A percentile compares a stretch with the other conserved stretches of the same genome.
phyloP scores from a whole-genome alignment of 1,140 invertebrate species.

The Apocrypta bakeri region DNA sequence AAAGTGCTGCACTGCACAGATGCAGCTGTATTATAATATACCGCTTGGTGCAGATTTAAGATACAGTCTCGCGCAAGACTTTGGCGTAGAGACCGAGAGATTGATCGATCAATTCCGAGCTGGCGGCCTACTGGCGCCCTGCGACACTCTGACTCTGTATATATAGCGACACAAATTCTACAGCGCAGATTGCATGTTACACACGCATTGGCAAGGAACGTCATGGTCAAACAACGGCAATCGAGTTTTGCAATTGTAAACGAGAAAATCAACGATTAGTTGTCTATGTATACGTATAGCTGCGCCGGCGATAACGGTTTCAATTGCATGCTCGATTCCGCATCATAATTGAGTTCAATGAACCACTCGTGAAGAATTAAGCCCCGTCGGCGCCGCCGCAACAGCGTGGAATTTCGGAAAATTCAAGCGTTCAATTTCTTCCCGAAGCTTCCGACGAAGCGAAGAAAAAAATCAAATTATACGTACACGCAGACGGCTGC shows the following conservation, averaged over 20 bases:
- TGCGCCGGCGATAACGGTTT: not conserved
- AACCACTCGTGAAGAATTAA: not conserved
- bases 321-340: too few relatives aligned
- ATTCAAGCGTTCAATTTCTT: conserved; percentile 5
- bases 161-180: not conserved
- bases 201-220: conserved; percentile 18
- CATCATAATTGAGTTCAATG: not conserved
- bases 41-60: conserved; percentile 23
- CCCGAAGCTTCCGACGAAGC: not conserved
- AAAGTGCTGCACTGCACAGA: conserved; percentile 32
- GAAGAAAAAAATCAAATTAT: not conserved
- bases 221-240: not conserved
- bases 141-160: not conserved
- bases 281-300: not conserved
- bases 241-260: conserved; percentile 9
- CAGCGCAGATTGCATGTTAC: conserved; percentile 1
- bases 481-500: not conserved
- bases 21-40: not conserved
- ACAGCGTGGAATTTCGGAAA: not conserved
- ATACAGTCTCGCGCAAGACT: conserved; percentile 7
- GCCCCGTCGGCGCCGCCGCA: not conserved
- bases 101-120: conserved; percentile 42
- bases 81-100: conserved; percentile 10
- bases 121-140: conserved; percentile 36
- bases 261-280: conserved; percentile 12